Evolutionary conservation across 2,888 invertebrate genomes (phyloP).

Genomic region (Blastobasis adustella): DNA sequence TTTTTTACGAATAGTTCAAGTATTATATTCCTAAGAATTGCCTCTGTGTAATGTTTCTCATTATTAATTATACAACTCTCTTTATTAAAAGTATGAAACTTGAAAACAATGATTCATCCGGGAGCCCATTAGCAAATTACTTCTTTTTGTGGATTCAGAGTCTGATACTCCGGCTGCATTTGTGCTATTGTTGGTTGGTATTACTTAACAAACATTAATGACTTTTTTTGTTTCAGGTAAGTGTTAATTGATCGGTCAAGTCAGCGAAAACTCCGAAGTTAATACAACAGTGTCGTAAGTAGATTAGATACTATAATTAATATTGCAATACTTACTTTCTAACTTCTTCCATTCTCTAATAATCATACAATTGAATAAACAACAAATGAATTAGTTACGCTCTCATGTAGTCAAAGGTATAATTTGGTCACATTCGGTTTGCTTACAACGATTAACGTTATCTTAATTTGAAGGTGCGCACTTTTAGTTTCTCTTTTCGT

Average conservation of each 20-base stretch:
- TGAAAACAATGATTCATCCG: conserved; percentile 57
- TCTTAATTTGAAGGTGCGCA: conserved; percentile 11
- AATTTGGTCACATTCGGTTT: conserved; percentile 5
- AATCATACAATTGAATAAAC: conserved; percentile 4
- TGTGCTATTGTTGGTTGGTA: not conserved
- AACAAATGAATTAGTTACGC: conserved; percentile 7
- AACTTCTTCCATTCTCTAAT: too few species aligned
- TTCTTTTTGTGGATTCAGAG: conserved; percentile 28
- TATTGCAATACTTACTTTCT: too few species aligned
- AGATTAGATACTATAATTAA: too few species aligned
- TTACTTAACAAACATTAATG: not conserved
- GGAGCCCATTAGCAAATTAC: conserved; percentile 42
- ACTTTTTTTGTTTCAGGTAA: conserved; percentile 20
- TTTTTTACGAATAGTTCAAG: too few species aligned
- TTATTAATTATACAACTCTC: too few species aligned
- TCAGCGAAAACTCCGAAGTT: too few species aligned
- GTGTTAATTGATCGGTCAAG: conserved; percentile 4
- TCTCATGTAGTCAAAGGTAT: conserved; percentile 10
- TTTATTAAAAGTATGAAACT: conserved; percentile 14
- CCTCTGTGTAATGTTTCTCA: too few species aligned
- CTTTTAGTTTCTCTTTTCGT: conserved; percentile 23
- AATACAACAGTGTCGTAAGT: too few species aligned
- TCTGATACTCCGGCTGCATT: conserved; percentile 1
- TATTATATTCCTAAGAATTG: too few species aligned
- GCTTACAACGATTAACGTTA: conserved; percentile 18